phyloP scores from a whole-genome alignment of 2,113 vertebrate genomes.

The Rhinopomastus cyanomelas region DNA sequence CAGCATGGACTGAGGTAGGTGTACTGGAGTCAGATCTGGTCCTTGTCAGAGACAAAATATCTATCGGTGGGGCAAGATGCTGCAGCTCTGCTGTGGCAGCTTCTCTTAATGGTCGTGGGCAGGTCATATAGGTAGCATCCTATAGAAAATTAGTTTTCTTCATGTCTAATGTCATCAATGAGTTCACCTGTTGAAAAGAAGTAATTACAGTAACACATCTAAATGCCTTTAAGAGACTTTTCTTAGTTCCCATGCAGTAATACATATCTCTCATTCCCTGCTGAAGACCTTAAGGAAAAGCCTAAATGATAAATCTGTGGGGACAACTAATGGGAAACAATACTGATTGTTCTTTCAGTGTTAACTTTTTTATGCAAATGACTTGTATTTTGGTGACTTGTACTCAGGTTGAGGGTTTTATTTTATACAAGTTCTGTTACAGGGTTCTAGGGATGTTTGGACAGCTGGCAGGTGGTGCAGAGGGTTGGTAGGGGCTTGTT shows the following conservation, averaged over 20 bases:
- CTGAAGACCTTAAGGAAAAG: too few relatives aligned
- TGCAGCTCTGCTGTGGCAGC: neutral
- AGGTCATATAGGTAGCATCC: neutral
- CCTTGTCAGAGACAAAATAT: too few relatives aligned
- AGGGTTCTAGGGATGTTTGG: neutral
- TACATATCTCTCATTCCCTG: neutral
- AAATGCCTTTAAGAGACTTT: conserved; percentile 7
- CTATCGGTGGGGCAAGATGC: neutral
- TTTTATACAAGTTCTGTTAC: neutral
- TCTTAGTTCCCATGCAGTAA: neutral
- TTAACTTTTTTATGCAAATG: neutral
- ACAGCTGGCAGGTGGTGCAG: neutral
- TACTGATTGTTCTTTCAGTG: conserved; percentile 18
- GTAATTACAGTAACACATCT: neutral
- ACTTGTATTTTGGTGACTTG: neutral
- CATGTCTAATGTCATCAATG: neutral
- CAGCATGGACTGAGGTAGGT: too few relatives aligned
- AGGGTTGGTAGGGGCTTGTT: conserved; percentile 5
- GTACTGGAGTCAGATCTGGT: too few relatives aligned
- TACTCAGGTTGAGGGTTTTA: neutral
- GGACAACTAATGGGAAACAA: conserved; percentile 12
- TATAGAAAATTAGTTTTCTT: neutral
- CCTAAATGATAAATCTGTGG: neutral
- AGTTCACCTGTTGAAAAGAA: conserved; percentile 10
- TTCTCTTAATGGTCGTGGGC: neutral